These are phyloP conservation scores for Sciaenops ocellatus DNA, from an alignment of 2,797 vertebrate species.

Conservation along the genomic window DNA sequence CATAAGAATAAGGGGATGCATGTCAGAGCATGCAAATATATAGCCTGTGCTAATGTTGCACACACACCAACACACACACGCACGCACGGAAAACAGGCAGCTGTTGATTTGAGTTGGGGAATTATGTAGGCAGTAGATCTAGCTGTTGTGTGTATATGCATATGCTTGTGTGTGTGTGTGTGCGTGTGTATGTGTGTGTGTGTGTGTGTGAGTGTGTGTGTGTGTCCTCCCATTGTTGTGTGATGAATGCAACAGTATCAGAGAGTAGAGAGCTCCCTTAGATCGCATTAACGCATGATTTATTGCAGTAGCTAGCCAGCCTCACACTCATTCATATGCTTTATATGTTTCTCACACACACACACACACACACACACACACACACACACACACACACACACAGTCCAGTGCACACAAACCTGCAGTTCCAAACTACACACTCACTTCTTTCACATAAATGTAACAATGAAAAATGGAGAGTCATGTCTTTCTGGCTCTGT, in stretches of 20 bases:
- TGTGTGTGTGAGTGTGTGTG: conserved; percentile 28
- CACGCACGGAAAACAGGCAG: conserved; percentile 10
- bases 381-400: not conserved
- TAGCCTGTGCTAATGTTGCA: not conserved
- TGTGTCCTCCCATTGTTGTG: conserved; percentile 50
- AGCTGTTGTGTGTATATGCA: conserved; percentile 12
- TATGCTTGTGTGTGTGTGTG: conserved; percentile 25
- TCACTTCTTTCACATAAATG: not conserved
- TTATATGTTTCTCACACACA: conserved; percentile 22
- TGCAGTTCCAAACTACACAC: conserved; percentile 7
- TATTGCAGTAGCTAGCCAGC: conserved; percentile 51
- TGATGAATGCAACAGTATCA: conserved; percentile 62
- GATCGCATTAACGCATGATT: conserved; percentile 67
- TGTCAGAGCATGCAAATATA: conserved; percentile 3
- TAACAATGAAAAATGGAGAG: conserved; percentile 16
- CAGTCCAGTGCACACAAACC: conserved; percentile 29
- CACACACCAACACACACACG: conserved; percentile 7
- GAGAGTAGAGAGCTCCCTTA: conserved; percentile 57
- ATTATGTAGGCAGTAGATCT: conserved; percentile 50
- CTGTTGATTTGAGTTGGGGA: conserved; percentile 59
- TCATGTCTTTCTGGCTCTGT: conserved; percentile 9
- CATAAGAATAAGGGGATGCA: conserved; percentile 7
- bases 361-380: conserved; percentile 3
- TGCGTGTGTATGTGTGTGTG: conserved; percentile 31
- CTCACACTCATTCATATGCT: conserved; percentile 43